A percentile compares a stretch with the other conserved stretches of the same genome.
Evolutionary conservation across 2,888 invertebrate species (phyloP).

Genomic region (Agrotis segetum): DNA sequence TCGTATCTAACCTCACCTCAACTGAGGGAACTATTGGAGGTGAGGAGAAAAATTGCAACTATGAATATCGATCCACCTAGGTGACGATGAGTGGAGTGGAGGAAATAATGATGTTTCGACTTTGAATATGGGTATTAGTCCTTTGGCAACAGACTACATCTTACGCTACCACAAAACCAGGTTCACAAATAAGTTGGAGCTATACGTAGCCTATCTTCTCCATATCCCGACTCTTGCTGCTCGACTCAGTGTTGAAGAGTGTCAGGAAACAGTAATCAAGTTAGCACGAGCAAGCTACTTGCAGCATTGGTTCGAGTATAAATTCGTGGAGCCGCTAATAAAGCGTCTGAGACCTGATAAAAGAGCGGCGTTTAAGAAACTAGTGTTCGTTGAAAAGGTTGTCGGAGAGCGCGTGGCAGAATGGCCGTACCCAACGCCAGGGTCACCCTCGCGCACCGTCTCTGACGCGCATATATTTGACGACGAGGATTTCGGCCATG

Average conservation of each 20-base stretch:
- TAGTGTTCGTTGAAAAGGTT: conserved; percentile 74
- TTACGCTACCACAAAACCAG: conserved; percentile 72
- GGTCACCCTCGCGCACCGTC: not conserved
- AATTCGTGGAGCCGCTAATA: conserved; percentile 75
- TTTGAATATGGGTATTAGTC: too few relatives aligned
- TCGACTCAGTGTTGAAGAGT: conserved; percentile 71
- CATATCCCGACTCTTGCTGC: conserved; percentile 72
- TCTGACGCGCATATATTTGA: conserved; percentile 53
- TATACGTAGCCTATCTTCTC: conserved; percentile 74
- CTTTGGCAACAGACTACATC: conserved; percentile 71
- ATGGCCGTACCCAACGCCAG: conserved; percentile 72
- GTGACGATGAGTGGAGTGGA: too few relatives aligned
- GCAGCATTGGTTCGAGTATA: conserved; percentile 71
- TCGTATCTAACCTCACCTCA: too few relatives aligned
- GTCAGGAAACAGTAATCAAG: conserved; percentile 71
- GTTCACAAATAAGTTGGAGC: conserved; percentile 73
- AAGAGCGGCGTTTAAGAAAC: conserved; percentile 72
- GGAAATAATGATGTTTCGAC: too few relatives aligned
- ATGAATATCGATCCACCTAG: too few relatives aligned
- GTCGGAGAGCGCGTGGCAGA: conserved; percentile 66
- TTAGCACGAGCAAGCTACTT: conserved; percentile 76
- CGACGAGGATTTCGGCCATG: conserved; percentile 35
- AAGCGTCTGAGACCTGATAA: conserved; percentile 70
- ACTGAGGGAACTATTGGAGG: too few relatives aligned
- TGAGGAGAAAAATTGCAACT: too few relatives aligned